A percentile compares a stretch with the other conserved stretches of the same genome.
Conservation (phyloP, 2,113 vertebrate genomes). For the Paedocypris sp. region DNA sequence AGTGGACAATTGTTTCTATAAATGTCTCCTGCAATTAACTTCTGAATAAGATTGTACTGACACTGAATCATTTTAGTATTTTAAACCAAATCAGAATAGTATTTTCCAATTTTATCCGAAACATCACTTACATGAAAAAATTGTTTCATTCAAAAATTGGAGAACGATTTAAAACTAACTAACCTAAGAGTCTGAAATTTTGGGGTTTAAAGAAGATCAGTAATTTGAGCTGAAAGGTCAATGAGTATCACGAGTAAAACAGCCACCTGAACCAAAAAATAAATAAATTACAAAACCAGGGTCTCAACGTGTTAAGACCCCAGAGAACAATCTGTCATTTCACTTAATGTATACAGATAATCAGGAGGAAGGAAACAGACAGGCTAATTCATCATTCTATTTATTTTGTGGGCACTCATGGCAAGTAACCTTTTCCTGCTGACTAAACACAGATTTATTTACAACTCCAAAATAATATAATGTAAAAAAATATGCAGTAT, state of each 20-base stretch:
- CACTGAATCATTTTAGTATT: no score
- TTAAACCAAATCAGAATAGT: no score
- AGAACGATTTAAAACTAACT: no score
- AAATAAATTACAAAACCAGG: no score
- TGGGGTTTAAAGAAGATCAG: neutral
- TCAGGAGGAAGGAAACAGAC: conserved; percentile 8
- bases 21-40: no score
- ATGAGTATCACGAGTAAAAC: conserved; percentile 28
- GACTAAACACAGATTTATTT: conserved; percentile 2
- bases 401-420: conserved; percentile 2
- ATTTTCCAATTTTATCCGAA: no score
- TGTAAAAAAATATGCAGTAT: no score
- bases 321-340: conserved; percentile 31
- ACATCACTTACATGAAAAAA: no score
- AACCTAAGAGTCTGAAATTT: no score
- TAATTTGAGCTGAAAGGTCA: conserved; percentile 33
- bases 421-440: conserved; percentile 19
- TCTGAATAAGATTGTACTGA: no score
- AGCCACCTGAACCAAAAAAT: neutral
- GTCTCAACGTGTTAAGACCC: neutral
- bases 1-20: no score
- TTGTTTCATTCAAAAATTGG: no score
- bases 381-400: conserved; percentile 25
- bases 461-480: neutral
- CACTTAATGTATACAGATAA: conserved; percentile 25